A percentile compares a stretch with the other conserved stretches of the same genome.
Evolutionary conservation across 2,888 invertebrate genomes (phyloP).

Genomic region (Cremastobaeus sp.): DNA sequence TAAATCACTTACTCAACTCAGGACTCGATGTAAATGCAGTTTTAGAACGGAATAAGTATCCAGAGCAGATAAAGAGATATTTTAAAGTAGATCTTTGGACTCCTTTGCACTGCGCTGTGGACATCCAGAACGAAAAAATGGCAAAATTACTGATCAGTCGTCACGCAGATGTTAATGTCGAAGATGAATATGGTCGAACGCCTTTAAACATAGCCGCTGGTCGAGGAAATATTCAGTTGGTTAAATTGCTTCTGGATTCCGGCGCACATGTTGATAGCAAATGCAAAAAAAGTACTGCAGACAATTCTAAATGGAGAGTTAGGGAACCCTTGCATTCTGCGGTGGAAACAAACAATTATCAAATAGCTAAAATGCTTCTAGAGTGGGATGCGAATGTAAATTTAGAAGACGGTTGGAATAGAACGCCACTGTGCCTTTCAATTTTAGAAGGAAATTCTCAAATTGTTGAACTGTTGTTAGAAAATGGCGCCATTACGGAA

Average conservation of each 20-base stretch:
- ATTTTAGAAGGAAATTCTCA: slow-evolving; percentile 43
- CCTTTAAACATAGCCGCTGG: slow-evolving; percentile 49
- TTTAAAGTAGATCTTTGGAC: slow-evolving; percentile 49
- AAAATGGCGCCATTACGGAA: slow-evolving; percentile 25
- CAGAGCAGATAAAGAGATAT: slow-evolving; percentile 10
- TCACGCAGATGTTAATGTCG: slow-evolving; percentile 38
- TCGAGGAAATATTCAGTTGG: slow-evolving; percentile 38
- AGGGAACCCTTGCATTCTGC: slow-evolving; percentile 54
- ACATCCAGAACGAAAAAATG: slow-evolving; percentile 35
- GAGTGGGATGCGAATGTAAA: slow-evolving; percentile 31
- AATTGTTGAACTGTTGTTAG: slow-evolving; percentile 39
- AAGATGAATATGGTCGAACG: slow-evolving; percentile 53
- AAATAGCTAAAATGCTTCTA: slow-evolving; percentile 32
- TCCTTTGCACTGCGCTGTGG: slow-evolving; percentile 46
- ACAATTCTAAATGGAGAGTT: slow-evolving; percentile 22
- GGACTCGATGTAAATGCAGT: slow-evolving; percentile 25
- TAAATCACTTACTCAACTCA: slow-evolving; percentile 8
- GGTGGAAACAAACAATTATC: slow-evolving; percentile 33
- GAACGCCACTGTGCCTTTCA: slow-evolving; percentile 38
- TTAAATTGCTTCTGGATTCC: slow-evolving; percentile 28
- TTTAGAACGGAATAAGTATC: slow-evolving; percentile 15
- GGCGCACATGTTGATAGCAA: slow-evolving; percentile 44
- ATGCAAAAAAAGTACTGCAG: background rate
- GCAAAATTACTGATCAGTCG: slow-evolving; percentile 30
- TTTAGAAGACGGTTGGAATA: slow-evolving; percentile 36